Evolutionary conservation across 30 jellyfish, hydroid and myxozoan genomes (phyloP), one percentile per base, ranked within the genome.

Genomic region (Chrysaora quinquecirrha): DNA sequence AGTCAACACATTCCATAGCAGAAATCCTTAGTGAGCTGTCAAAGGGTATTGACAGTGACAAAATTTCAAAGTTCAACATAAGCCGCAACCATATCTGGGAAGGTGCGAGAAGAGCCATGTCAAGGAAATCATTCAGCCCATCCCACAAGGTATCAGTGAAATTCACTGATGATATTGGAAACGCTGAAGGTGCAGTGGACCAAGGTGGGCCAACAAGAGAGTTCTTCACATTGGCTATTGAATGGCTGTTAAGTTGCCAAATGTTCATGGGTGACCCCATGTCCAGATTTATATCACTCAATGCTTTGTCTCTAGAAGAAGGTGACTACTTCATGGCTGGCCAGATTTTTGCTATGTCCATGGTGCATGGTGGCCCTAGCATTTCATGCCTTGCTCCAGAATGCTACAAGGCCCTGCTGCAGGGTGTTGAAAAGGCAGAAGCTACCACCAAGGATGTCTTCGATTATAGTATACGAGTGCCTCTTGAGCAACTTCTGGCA

Each of bases 351-450:
- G 76, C 85, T 47, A 73, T 43, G 85, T 73, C 85, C 75, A 29
- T 73, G 48, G 85, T 73, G 75, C 85, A 73, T 73, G 85, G 73
- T 73, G 85, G 85, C 85, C 85, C 85, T 46, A 73, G 85, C 76
- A 71, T 71, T 35, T 71, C 84, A 2, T 71, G 84, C 76, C 73
- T 73, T 38, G 85, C 85, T 73, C 73, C 85, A 73, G 85, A 73
- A 73, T 73, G 85, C 48, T 73, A 73, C 56, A 73, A 73, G 85
- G 76, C 85, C 85, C 85, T 73, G 85, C 85, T 73, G 28, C 85
- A 73, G 76, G 85, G 85, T 34, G 85, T 73, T 73, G 85, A 30
- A 22, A 73, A 73, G 76, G 85, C 75, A 34, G 49, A 73, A 73
- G 85, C 85, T 38, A 43, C 76, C 85, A 73, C 85, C 24, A 73